Base-by-base conservation (phyloP, 2,888 invertebrate genomes). In the Onthophagus sagittarius region DNA sequence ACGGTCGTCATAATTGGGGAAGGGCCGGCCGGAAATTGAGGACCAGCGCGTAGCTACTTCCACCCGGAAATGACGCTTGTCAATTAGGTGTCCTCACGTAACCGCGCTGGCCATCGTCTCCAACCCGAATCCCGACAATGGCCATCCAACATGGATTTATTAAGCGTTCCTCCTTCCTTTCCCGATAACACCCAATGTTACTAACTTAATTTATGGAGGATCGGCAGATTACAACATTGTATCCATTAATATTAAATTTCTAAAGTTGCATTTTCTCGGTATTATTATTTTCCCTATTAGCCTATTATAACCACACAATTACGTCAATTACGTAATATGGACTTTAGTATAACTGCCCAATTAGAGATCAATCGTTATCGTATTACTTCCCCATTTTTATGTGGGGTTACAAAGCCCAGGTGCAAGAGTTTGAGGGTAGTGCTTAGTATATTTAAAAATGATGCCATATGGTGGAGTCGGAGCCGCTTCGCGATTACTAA, bases 1-100 rank as follows among this genome's bases (percentile, higher is more conserved):
- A 85, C 81, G 81, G 79, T 81, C 23, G 23, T 23, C 79, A 80
- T 84, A 84, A 84, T 84, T 83, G 83, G 84, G 84, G 84, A 83
- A 83, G 83, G 84, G 83, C 84, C 82, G 83, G 82, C 84, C 85
- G 85, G 85, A 85, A 85, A 85, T 85, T 85, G 84, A 84, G 85
- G 85, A 84, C 83, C 83, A 81, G 82, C 84, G 83, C 83, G 83
- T 74, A 76, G 77, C 77, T 77, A 79, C 80, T 84, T 83, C 83
- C 83, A 84, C 81, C 83, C 83, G 85, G 85, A 85, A 85, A 85
- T 85, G 84, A 84, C 83, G 83, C 82, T 82, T 83, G 84, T 84
- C 84, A 84, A 84, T 84, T 84, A 83, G 83, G 82, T 82, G 83
- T 80, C 80, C 78, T 78, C 81, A 79, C 78, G 80, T 77, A 76